Percentiles rank a stretch among this genome's conserved stretches.
phyloP scores from a whole-genome alignment of 2,888 invertebrate species.

The Drosophila merina region DNA sequence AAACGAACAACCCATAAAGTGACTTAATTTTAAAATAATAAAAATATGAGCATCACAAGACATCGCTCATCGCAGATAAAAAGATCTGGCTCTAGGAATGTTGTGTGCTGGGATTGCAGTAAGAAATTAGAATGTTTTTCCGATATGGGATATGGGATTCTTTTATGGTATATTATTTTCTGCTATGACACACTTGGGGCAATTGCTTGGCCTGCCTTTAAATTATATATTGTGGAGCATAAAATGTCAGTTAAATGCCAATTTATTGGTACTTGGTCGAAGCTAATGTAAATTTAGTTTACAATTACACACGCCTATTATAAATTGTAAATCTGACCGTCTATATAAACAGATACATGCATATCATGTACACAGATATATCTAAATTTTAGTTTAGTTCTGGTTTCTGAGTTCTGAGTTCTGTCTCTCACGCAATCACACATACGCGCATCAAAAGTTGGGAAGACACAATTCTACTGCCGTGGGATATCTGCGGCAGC shows the following conservation, averaged over 20 bases:
- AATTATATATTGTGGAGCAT: constrained; percentile 58
- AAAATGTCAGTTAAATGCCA: constrained; percentile 77
- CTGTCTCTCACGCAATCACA: constrained; percentile 29
- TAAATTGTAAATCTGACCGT: constrained; percentile 28
- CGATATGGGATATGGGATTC: constrained; percentile 3
- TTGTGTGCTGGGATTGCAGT: constrained; percentile 14
- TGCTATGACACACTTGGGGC: constrained; percentile 65
- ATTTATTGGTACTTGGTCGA: constrained; percentile 77
- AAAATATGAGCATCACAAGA: constrained; percentile 6
- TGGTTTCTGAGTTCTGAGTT: constrained; percentile 1
- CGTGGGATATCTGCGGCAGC: constrained; percentile 17
- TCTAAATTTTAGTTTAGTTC: constrained; percentile 16
- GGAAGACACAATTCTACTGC: constrained; percentile 47
- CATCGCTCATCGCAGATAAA: background rate
- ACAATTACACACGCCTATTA: constrained; percentile 35
- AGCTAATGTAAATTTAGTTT: constrained; percentile 61
- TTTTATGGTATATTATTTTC: constrained; percentile 18
- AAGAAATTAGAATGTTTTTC: constrained; percentile 4
- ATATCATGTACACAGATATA: constrained; percentile 29
- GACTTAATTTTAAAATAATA: constrained; percentile 18
- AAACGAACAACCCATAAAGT: constrained; percentile 23
- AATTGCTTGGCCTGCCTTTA: constrained; percentile 22
- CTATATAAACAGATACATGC: constrained; percentile 49
- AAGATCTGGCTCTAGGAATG: constrained; percentile 34
- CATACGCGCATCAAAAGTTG: constrained; percentile 23